Evolutionary conservation across 2,888 invertebrate genomes (phyloP).

Genomic region (Drosophila incognita): DNA sequence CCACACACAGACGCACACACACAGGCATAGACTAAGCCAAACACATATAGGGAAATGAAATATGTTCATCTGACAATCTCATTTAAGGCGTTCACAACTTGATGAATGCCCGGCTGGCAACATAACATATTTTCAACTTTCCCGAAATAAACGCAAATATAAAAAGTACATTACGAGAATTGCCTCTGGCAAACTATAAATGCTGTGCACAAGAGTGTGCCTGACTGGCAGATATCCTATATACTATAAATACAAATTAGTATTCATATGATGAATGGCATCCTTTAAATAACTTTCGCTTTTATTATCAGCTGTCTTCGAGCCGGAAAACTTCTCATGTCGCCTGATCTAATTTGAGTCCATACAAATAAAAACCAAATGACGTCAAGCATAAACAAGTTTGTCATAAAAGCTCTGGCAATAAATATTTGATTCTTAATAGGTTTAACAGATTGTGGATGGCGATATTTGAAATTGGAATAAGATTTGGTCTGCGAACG

Average conservation of each 20-base stretch:
- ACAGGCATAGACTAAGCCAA: not conserved
- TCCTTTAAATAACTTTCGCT: not conserved
- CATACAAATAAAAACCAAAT: not conserved
- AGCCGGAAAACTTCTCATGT: not conserved
- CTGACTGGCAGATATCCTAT: slow-evolving; percentile 15
- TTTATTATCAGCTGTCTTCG: not conserved
- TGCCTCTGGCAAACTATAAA: slow-evolving; percentile 28
- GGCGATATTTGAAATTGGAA: not conserved
- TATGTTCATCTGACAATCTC: slow-evolving; percentile 63
- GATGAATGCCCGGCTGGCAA: slow-evolving; percentile 60
- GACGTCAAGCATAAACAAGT: not conserved
- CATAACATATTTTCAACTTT: slow-evolving; percentile 59
- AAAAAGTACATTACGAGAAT: slow-evolving; percentile 60
- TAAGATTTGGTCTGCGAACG: not conserved
- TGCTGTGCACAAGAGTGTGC: not conserved
- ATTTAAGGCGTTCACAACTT: slow-evolving; percentile 60
- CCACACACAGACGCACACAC: slow-evolving; percentile 15
- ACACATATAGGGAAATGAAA: slow-evolving; percentile 14
- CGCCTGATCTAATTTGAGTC: not conserved
- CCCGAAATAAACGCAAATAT: slow-evolving; percentile 53
- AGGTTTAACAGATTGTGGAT: not conserved
- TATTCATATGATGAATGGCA: no score
- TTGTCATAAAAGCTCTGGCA: not conserved
- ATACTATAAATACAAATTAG: no score
- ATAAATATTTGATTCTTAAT: not conserved